Evolutionary conservation across 2,113 vertebrate genomes (phyloP), one percentile per base, ranked within the genome.

Genomic region (Callithrix jacchus): DNA sequence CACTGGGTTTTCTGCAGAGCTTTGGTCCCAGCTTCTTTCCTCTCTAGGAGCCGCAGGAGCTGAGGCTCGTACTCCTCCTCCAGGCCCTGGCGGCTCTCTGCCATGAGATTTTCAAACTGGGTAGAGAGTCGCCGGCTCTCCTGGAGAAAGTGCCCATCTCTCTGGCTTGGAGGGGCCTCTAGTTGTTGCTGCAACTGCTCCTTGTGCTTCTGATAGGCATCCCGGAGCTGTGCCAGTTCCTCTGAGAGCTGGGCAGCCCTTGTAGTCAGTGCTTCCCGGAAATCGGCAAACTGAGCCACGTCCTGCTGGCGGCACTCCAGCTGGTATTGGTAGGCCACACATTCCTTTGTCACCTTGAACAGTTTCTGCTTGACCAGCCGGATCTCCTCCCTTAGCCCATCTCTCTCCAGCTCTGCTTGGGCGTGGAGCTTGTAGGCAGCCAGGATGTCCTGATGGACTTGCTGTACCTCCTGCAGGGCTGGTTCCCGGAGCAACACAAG

Each of bases 61-160:
- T 99, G 98, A 2, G 99, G 99, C 89, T 99, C 99, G 2, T 99
- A 99, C 96, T 99, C 99, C 49, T 99, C 98, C 95, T 99, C 99
- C 92, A 99, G 98, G 6, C 98, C 98, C 85, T 98, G 98, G n/a
- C 99, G 99, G 66, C 98, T 99, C 56, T 98, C 97, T 0, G 99
- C 98, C 97, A 99, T 98, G 47, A 99, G 99, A 92, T 98, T 99
- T 98, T 99, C 99, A 16, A 99, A 98, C 96, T 99, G 99, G 82
- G 97, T 71, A 7, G 99, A 99, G 16, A 99, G 98, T 91, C 98
- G 98, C 11, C 98, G 98, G 97, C 98, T 99, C 96, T 99, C 98
- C 56, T 98, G 98, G 35, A 99, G 97, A 94, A 99, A 99, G 8
- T 98, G 98, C 94, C 98, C 98, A 8, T 98, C 97, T 81, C 97